Percentiles rank a stretch among this genome's conserved stretches.
Evolutionary conservation across 2,113 vertebrate genomes (phyloP).

Genomic region (Marcusenius ussheri): DNA sequence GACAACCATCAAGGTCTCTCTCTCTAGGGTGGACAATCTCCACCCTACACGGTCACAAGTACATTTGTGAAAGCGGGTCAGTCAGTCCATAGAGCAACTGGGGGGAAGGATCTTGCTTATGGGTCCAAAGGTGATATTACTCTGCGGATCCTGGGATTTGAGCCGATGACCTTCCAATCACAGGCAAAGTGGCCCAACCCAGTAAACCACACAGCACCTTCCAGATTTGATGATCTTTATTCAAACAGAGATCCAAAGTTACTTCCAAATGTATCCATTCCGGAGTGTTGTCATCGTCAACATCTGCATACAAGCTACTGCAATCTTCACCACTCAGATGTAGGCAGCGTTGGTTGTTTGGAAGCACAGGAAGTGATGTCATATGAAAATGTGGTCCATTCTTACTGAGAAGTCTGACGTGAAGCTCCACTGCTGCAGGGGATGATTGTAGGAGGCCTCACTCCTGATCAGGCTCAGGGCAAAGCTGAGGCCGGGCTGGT

Average conservation of each 20-base stretch:
- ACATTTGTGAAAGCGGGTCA: neutral
- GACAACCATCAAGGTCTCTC: neutral
- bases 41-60: neutral
- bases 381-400: neutral
- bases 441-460: slow-evolving; percentile 67
- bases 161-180: neutral
- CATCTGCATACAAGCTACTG: neutral
- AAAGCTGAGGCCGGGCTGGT: slow-evolving; percentile 67
- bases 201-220: neutral
- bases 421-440: slow-evolving; percentile 75
- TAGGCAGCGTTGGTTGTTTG: neutral
- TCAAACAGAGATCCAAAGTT: neutral
- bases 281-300: neutral
- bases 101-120: neutral
- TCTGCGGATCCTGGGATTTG: neutral
- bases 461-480: slow-evolving; percentile 64
- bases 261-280: neutral
- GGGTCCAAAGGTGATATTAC: neutral
- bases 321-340: neutral
- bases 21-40: too few species aligned
- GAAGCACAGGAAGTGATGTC: neutral
- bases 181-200: neutral
- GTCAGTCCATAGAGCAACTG: neutral
- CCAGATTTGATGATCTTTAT: neutral
- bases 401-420: slow-evolving; percentile 77